These are phyloP conservation scores for Ptilonorhynchus violaceus DNA, from an alignment of 2,113 vertebrate species.

Conservation along the genomic window DNA sequence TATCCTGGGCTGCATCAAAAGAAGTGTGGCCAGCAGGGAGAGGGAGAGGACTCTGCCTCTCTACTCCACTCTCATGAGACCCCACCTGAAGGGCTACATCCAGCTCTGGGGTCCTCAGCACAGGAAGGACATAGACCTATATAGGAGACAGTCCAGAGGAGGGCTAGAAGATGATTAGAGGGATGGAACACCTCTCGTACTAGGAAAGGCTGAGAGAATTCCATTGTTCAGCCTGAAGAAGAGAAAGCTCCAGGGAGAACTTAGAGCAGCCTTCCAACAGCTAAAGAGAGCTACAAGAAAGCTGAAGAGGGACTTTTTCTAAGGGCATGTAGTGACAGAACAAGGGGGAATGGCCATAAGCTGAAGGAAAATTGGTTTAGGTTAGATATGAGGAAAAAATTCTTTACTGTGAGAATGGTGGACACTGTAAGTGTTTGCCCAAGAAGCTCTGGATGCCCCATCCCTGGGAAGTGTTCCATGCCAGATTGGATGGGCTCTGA, in stretches of 20 bases:
- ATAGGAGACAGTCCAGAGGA: background rate
- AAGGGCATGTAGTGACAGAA: background rate
- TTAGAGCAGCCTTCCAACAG: background rate
- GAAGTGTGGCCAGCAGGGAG: rapidly evolving
- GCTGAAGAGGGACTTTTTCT: background rate
- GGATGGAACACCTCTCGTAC: background rate
- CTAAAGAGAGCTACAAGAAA: background rate
- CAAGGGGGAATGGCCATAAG: background rate
- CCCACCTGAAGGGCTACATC: background rate
- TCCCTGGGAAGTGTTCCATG: background rate
- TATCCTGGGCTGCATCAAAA: background rate
- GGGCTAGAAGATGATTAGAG: background rate
- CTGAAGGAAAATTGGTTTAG: background rate
- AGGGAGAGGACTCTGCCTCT: background rate
- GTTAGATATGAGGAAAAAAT: background rate
- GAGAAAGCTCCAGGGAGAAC: background rate
- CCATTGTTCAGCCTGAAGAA: background rate
- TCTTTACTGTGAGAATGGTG: background rate
- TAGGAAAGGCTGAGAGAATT: background rate
- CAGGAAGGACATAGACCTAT: background rate
- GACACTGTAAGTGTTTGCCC: background rate
- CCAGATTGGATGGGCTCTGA: background rate
- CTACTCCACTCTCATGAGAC: rapidly evolving
- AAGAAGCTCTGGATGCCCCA: background rate
- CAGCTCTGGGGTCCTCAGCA: background rate